Evolutionary conservation across 2,888 invertebrate genomes (phyloP).

Genomic region (Alloplasta piceator): DNA sequence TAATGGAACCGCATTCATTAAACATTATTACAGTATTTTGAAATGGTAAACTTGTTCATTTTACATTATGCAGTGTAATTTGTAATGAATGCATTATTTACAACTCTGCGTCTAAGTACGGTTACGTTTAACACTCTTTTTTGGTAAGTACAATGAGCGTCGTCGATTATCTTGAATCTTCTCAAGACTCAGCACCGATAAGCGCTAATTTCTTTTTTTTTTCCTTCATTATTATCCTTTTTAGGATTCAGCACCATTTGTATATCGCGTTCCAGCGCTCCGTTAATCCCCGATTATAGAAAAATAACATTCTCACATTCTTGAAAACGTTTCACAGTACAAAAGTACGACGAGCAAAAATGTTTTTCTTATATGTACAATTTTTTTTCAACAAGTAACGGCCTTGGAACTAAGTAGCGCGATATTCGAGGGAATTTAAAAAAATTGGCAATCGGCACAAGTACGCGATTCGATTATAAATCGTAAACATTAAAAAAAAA

Average conservation of each 20-base stretch:
- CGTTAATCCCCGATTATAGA: slow-evolving; percentile 21
- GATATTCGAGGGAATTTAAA: neutral
- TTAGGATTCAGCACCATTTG: neutral
- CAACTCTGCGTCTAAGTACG: too few relatives aligned
- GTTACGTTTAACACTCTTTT: slow-evolving; percentile 3
- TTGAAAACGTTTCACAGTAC: slow-evolving; percentile 67
- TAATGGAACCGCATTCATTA: too few relatives aligned
- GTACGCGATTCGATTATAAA: too few relatives aligned
- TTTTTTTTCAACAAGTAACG: slow-evolving; percentile 22
- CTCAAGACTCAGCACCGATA: slow-evolving; percentile 15
- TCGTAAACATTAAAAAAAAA: neutral
- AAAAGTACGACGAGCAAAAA: slow-evolving; percentile 44
- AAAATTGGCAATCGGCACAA: neutral
- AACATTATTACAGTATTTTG: too few relatives aligned
- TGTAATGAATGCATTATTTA: too few relatives aligned
- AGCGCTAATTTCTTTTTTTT: neutral
- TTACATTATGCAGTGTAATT: too few relatives aligned
- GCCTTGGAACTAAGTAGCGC: neutral
- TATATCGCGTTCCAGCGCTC: slow-evolving; percentile 35
- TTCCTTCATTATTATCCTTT: neutral
- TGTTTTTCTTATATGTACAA: slow-evolving; percentile 27
- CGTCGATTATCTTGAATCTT: slow-evolving; percentile 14
- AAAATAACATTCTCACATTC: slow-evolving; percentile 7
- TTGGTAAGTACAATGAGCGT: slow-evolving; percentile 11
- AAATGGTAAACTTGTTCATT: too few relatives aligned